A percentile compares a stretch with the other conserved stretches of the same genome.
phyloP scores from a whole-genome alignment of 2,113 vertebrate genomes.

The Todiramphus saurophagus region DNA sequence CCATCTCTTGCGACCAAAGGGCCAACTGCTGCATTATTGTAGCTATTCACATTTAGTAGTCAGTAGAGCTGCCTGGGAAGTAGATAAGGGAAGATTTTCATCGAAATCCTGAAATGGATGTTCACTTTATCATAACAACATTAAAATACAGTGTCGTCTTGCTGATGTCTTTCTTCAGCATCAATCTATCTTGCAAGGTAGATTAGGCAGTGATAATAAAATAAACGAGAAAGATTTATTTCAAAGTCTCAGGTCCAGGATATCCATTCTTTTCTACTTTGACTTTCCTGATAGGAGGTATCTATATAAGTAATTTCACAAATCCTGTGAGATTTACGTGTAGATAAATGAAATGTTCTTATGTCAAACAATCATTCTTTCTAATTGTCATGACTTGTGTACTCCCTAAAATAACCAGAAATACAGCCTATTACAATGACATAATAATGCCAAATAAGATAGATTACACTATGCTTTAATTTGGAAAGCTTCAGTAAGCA shows the following conservation, averaged over 20 bases:
- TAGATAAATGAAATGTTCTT: background rate
- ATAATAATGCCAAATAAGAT: background rate
- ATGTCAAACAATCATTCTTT: background rate
- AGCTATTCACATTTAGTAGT: background rate
- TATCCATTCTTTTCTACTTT: background rate
- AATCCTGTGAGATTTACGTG: background rate
- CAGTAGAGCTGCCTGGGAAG: background rate
- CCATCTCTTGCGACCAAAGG: background rate
- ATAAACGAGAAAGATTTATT: background rate
- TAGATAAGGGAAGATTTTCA: background rate
- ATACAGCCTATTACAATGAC: background rate
- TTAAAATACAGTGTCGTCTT: background rate
- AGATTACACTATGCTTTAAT: background rate
- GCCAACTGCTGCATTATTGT: background rate
- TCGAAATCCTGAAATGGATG: background rate
- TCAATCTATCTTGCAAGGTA: background rate
- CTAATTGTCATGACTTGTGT: background rate
- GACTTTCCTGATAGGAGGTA: background rate
- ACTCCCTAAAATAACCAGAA: background rate
- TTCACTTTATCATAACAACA: background rate
- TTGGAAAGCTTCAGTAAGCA: background rate
- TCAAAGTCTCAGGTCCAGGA: background rate
- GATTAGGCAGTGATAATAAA: background rate
- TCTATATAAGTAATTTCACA: background rate
- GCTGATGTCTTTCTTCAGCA: background rate